Percentiles rank a stretch among this genome's conserved stretches.
phyloP scores from a whole-genome alignment of 2,888 invertebrate genomes.

The Lithosia quadra region DNA sequence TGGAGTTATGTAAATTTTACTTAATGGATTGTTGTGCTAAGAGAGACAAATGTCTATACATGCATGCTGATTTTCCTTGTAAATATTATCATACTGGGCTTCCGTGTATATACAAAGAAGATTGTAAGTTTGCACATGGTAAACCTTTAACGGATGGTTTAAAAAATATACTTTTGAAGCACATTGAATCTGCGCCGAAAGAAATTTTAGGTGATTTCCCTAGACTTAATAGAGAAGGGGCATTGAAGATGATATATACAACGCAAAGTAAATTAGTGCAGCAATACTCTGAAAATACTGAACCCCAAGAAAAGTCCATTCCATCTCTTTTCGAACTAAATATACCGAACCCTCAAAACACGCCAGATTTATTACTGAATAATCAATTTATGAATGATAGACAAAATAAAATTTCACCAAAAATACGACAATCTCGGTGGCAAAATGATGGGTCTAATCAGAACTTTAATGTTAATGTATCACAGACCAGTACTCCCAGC shows the following conservation, averaged over 20 bases:
- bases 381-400: conserved; percentile 73
- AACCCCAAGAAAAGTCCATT: conserved; percentile 72
- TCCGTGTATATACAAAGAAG: conserved; percentile 93
- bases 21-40: conserved; percentile 98
- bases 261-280: conserved; percentile 80
- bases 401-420: conserved; percentile 78
- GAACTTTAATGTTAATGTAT: conserved; percentile 63
- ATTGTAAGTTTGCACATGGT: conserved; percentile 97
- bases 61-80: conserved; percentile 99
- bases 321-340: conserved; percentile 83
- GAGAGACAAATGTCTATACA: conserved; percentile 97
- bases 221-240: conserved; percentile 92
- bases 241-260: conserved; percentile 86
- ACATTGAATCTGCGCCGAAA: conserved; percentile 96
- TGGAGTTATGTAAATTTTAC: conserved; percentile 98
- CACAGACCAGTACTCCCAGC: conserved; percentile 65
- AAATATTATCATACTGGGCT: conserved; percentile 98
- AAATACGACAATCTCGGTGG: conserved; percentile 83
- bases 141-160: conserved; percentile 94
- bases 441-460: conserved; percentile 77
- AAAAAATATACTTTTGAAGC: conserved; percentile 89
- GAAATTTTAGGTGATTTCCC: conserved; percentile 97
- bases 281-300: conserved; percentile 72
- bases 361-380: conserved; percentile 57
- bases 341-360: conserved; percentile 75